Conservation (phyloP, 2,888 invertebrate species). For the Drosophila nr. medialis region DNA sequence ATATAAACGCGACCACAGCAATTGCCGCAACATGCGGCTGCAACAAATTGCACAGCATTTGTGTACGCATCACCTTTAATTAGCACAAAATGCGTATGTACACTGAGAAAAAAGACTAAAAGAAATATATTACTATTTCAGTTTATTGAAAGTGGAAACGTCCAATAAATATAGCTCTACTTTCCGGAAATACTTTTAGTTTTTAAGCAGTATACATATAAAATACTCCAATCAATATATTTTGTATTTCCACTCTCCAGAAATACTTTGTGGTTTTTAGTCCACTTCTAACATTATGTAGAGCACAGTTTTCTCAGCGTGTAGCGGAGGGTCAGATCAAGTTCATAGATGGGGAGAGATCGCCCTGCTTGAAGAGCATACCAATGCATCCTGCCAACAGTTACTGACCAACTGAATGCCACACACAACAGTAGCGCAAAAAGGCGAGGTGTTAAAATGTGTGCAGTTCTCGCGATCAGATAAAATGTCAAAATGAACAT, state of each 20-base stretch:
- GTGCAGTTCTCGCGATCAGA: slow-evolving; percentile 82
- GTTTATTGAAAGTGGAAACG: background rate
- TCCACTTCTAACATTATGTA: too few relatives aligned
- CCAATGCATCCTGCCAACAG: slow-evolving; percentile 42
- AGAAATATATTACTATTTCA: background rate
- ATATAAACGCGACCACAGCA: slow-evolving; percentile 73
- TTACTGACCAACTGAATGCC: slow-evolving; percentile 39
- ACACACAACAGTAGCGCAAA: slow-evolving; percentile 40
- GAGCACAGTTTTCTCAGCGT: background rate
- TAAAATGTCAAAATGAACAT: slow-evolving; percentile 83
- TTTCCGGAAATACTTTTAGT: background rate
- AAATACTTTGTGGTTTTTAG: background rate
- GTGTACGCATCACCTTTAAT: slow-evolving; percentile 55
- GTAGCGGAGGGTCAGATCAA: slow-evolving; percentile 8
- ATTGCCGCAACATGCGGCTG: slow-evolving; percentile 80
- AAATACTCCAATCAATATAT: background rate
- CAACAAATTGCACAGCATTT: slow-evolving; percentile 73
- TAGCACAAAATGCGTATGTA: slow-evolving; percentile 40
- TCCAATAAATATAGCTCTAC: accelerated
- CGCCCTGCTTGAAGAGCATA: slow-evolving; percentile 35
- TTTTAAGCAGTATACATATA: background rate
- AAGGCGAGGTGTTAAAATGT: slow-evolving; percentile 78
- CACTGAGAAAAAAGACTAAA: background rate
- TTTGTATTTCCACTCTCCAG: background rate
- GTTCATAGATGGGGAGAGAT: slow-evolving; percentile 1